Percentiles rank a stretch among this genome's conserved stretches.
These are phyloP conservation scores for Chiloscyllium plagiosum DNA, from an alignment of 2,113 vertebrate species.

Conservation along the genomic window DNA sequence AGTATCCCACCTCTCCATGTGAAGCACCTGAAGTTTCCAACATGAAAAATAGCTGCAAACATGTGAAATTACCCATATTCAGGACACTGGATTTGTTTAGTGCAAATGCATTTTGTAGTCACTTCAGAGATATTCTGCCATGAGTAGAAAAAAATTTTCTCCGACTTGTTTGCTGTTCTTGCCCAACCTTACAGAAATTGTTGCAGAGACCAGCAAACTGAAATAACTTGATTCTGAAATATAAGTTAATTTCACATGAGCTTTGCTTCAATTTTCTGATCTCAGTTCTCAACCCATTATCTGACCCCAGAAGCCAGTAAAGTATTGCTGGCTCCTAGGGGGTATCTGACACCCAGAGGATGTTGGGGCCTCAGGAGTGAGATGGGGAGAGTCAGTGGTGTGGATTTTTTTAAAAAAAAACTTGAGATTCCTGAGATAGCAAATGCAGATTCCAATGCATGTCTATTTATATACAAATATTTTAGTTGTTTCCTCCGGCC, in stretches of 20 bases:
- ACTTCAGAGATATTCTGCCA: not conserved
- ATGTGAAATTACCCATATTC: too few species aligned
- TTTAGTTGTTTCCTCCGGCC: too few species aligned
- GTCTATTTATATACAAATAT: not conserved
- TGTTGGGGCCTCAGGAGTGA: not conserved
- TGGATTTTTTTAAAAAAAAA: not conserved
- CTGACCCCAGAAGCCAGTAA: not conserved
- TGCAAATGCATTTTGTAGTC: not conserved
- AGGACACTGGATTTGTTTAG: not conserved
- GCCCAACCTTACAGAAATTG: too few species aligned
- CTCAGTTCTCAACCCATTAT: not conserved
- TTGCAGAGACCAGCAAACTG: too few species aligned
- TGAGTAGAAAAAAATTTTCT: not conserved
- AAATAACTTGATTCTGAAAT: constrained; percentile 3
- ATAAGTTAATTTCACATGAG: not conserved
- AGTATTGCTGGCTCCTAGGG: not conserved
- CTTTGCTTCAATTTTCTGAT: not conserved
- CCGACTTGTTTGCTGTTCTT: not conserved
- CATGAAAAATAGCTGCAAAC: not conserved
- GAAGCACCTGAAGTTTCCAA: not conserved
- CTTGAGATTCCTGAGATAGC: not conserved
- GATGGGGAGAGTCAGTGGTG: not conserved
- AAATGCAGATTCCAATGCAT: not conserved
- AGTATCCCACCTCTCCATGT: not conserved
- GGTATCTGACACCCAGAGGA: not conserved